Conservation (phyloP, 2,888 invertebrate species). For the Eupithecia abbreviata region DNA sequence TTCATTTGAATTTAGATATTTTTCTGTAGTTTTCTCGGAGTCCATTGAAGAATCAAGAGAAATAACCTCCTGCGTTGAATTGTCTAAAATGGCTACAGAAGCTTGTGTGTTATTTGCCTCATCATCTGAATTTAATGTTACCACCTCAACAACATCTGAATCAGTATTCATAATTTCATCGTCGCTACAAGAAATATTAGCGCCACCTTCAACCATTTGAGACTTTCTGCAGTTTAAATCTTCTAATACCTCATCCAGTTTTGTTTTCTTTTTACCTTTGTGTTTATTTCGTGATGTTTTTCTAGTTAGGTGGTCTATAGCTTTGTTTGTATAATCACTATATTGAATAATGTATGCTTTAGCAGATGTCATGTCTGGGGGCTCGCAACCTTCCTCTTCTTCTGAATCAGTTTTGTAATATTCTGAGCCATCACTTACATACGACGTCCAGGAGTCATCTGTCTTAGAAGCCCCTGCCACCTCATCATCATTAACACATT, state of each 20-base stretch:
- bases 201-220: slow-evolving; percentile 61
- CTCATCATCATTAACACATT: slow-evolving; percentile 67
- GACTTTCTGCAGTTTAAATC: slow-evolving; percentile 70
- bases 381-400: slow-evolving; percentile 71
- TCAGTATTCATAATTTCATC: slow-evolving; percentile 69
- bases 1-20: not conserved
- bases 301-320: slow-evolving; percentile 82
- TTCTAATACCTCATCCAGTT: slow-evolving; percentile 66
- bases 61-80: slow-evolving; percentile 58
- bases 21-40: slow-evolving; percentile 50
- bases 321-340: slow-evolving; percentile 88
- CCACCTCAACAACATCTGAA: slow-evolving; percentile 47
- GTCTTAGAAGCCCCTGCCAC: slow-evolving; percentile 65
- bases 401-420: slow-evolving; percentile 70
- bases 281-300: slow-evolving; percentile 42
- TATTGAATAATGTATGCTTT: slow-evolving; percentile 90
- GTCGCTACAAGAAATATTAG: slow-evolving; percentile 68
- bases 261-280: slow-evolving; percentile 55
- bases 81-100: slow-evolving; percentile 64
- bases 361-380: slow-evolving; percentile 83
- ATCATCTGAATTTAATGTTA: slow-evolving; percentile 33
- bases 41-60: slow-evolving; percentile 57
- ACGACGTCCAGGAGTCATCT: slow-evolving; percentile 77
- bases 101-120: slow-evolving; percentile 54
- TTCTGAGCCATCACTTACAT: slow-evolving; percentile 75